Percentiles rank a stretch among this genome's conserved stretches.
Evolutionary conservation across 64 coral and sea anemone genomes (phyloP).

Genomic region (Stylophora pistillata): DNA sequence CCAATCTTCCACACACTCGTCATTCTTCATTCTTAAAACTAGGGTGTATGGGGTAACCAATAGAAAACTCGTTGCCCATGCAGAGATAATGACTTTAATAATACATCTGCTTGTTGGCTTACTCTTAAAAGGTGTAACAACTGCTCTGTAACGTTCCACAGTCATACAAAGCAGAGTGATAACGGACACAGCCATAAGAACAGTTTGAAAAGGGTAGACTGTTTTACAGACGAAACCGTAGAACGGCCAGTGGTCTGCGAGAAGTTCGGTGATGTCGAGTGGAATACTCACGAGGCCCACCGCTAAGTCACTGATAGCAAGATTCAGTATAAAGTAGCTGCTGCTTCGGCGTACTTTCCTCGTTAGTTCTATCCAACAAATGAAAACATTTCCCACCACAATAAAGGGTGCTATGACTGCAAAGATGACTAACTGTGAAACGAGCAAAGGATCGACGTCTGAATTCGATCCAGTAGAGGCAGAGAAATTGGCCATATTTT

Average conservation of each 20-base stretch:
- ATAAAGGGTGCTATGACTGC: slow-evolving; percentile 43
- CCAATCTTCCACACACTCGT: slow-evolving; percentile 44
- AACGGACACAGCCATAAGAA: slow-evolving; percentile 85
- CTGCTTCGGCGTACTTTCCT: slow-evolving; percentile 63
- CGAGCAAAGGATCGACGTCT: not conserved
- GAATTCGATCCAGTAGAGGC: not conserved
- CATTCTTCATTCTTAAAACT: slow-evolving; percentile 43
- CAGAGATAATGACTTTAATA: slow-evolving; percentile 30
- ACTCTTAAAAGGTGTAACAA: slow-evolving; percentile 61
- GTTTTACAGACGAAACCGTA: slow-evolving; percentile 70
- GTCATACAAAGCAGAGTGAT: slow-evolving; percentile 87
- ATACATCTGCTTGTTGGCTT: slow-evolving; percentile 39
- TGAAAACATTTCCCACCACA: slow-evolving; percentile 61
- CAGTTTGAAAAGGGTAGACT: slow-evolving; percentile 82
- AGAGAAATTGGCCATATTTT: not conserved
- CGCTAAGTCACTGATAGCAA: slow-evolving; percentile 76
- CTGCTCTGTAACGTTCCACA: slow-evolving; percentile 66
- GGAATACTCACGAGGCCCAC: slow-evolving; percentile 80
- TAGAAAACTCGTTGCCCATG: slow-evolving; percentile 53
- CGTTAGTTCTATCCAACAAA: slow-evolving; percentile 58
- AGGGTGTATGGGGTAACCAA: slow-evolving; percentile 76
- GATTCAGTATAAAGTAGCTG: slow-evolving; percentile 76
- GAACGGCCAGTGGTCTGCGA: slow-evolving; percentile 53
- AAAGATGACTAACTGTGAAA: slow-evolving; percentile 35
- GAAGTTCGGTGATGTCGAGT: slow-evolving; percentile 64